A percentile compares a stretch with the other conserved stretches of the same genome.
Conservation (phyloP, 2,888 invertebrate species). For the Xestia xanthographa region DNA sequence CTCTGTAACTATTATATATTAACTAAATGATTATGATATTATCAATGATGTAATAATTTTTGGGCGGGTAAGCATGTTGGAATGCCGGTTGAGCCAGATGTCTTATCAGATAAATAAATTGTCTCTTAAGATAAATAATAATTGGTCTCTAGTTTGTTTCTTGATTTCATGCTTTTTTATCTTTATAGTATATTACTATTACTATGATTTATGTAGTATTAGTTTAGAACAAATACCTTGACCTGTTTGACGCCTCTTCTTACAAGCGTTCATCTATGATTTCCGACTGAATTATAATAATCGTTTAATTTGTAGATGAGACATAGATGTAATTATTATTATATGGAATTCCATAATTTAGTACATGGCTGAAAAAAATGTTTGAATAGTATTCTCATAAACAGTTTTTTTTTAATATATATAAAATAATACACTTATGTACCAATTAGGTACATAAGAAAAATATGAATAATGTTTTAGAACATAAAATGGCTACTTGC, state of each 20-base stretch:
- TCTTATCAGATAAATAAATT: conserved; percentile 17
- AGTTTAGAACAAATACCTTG: conserved; percentile 24
- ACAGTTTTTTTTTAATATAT: too few species aligned
- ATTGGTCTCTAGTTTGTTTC: conserved; percentile 2
- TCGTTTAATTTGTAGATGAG: not conserved
- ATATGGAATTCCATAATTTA: not conserved
- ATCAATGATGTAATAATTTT: conserved; percentile 46
- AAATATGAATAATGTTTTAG: too few species aligned
- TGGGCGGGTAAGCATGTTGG: not conserved
- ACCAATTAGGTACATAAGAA: too few species aligned
- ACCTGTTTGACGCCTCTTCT: not conserved
- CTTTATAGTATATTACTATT: not conserved
- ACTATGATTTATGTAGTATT: not conserved
- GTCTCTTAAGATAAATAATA: conserved; percentile 20
- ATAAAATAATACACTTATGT: too few species aligned
- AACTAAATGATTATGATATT: conserved; percentile 47
- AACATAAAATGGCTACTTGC: not conserved
- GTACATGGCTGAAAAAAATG: not conserved
- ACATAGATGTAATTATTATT: not conserved
- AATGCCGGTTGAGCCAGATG: not conserved
- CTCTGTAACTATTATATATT: conserved; percentile 31
- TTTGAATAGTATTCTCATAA: not conserved
- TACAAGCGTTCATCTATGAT: not conserved
- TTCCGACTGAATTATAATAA: not conserved
- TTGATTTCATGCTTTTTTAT: not conserved